Evolutionary conservation across 2,797 vertebrate genomes (phyloP).

Genomic region (Aulostomus chinensis): DNA sequence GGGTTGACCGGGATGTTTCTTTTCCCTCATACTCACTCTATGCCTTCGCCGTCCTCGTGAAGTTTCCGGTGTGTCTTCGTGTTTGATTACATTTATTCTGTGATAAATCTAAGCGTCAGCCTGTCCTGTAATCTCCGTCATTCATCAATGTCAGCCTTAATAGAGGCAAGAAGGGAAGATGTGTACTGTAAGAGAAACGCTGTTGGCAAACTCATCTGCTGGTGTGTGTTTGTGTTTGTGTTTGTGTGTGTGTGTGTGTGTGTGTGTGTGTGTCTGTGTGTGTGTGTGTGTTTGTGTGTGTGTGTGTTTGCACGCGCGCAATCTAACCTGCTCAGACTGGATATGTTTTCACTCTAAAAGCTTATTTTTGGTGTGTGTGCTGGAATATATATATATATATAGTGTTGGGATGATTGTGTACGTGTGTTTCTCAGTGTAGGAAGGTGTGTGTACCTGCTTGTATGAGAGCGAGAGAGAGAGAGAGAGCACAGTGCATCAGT

Average conservation of each 20-base stretch:
- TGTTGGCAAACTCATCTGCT: slow-evolving; percentile 40
- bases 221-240: slow-evolving; percentile 9
- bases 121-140: slow-evolving; percentile 59
- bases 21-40: not conserved
- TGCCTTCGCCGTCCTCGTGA: slow-evolving; percentile 22
- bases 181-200: slow-evolving; percentile 5
- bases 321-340: no score
- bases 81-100: slow-evolving; percentile 59
- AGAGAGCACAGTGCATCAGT: slow-evolving; percentile 35
- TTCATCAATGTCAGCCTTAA: slow-evolving; percentile 66
- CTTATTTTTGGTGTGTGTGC: no score
- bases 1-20: no score
- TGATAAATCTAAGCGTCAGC: slow-evolving; percentile 54
- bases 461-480: no score
- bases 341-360: no score
- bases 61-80: slow-evolving; percentile 24
- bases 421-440: slow-evolving; percentile 1
- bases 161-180: slow-evolving; percentile 43
- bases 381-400: slow-evolving; percentile 1
- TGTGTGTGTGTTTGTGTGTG: no score
- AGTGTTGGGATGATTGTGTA: slow-evolving; percentile 10
- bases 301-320: not conserved
- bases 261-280: not conserved
- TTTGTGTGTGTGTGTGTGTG: not conserved
- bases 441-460: slow-evolving; percentile 7